These are phyloP conservation scores for Sarcophaga caerulescens DNA, from an alignment of 2,888 invertebrate species.

Conservation along the genomic window DNA sequence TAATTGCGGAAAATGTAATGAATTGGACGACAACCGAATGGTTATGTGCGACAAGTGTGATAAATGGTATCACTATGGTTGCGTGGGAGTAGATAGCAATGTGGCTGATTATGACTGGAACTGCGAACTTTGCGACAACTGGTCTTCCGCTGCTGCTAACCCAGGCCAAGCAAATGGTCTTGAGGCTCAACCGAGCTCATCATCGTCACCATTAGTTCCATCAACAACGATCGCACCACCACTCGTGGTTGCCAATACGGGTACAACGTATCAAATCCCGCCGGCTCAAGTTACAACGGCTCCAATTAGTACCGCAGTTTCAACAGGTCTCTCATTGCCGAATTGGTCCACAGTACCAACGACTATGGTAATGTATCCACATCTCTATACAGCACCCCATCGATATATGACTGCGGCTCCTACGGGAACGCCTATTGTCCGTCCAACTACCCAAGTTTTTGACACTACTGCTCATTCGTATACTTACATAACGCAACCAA, in stretches of 20 bases:
- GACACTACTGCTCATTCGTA: no score
- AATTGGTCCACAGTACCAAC: no score
- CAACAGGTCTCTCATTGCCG: no score
- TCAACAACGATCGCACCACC: neutral
- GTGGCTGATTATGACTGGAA: conserved; percentile 36
- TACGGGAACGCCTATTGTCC: no score
- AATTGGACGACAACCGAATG: neutral
- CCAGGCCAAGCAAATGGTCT: neutral
- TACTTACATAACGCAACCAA: no score
- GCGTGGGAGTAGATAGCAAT: conserved; percentile 30
- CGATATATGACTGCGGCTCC: no score
- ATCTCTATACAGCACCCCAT: no score
- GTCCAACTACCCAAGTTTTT: no score
- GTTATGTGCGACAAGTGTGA: no score
- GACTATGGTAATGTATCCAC: no score
- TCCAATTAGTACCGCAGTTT: neutral
- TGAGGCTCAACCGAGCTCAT: conserved; percentile 32
- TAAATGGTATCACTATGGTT: conserved; percentile 19
- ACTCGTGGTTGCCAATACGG: neutral
- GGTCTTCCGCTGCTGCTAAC: neutral
- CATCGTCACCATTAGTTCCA: conserved; percentile 29
- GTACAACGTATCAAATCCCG: neutral
- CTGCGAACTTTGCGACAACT: conserved; percentile 29
- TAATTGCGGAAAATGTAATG: conserved; percentile 6
- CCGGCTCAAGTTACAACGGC: neutral